Conservation (phyloP, 2,888 invertebrate species). For the Timema podura region DNA sequence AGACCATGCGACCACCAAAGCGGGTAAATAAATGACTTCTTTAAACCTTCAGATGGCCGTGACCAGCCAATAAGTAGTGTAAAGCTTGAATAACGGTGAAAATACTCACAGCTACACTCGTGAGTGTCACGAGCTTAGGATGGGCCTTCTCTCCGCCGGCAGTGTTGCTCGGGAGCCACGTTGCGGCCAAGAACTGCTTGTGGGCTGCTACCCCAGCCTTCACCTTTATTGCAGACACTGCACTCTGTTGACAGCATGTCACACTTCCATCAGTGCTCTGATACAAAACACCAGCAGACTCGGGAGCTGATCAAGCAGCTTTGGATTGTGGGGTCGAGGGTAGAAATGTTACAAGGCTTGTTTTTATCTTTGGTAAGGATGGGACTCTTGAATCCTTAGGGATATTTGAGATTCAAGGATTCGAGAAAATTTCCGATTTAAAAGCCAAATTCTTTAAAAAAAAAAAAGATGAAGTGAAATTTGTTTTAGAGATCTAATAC, state of each 20-base stretch:
- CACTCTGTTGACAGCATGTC: conserved; percentile 37
- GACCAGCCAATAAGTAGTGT: too few relatives aligned
- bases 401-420: too few relatives aligned
- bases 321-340: not conserved
- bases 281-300: not conserved
- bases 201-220: conserved; percentile 22
- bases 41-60: too few relatives aligned
- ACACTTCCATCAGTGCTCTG: not conserved
- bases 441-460: not conserved
- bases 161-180: conserved; percentile 19
- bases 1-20: too few relatives aligned
- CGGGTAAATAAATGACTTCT: too few relatives aligned
- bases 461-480: not conserved
- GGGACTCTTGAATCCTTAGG: too few relatives aligned
- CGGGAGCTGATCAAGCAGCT: not conserved
- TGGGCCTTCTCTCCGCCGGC: not conserved
- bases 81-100: too few relatives aligned
- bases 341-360: too few relatives aligned
- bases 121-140: not conserved
- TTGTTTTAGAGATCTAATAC: too few relatives aligned
- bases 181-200: conserved; percentile 17
- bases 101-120: conserved; percentile 23
- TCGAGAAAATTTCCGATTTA: too few relatives aligned
- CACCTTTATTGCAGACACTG: conserved; percentile 20
- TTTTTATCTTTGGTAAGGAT: too few relatives aligned